Base-by-base conservation (phyloP, 2,888 invertebrate species). In the Lepidonotus clava region DNA sequence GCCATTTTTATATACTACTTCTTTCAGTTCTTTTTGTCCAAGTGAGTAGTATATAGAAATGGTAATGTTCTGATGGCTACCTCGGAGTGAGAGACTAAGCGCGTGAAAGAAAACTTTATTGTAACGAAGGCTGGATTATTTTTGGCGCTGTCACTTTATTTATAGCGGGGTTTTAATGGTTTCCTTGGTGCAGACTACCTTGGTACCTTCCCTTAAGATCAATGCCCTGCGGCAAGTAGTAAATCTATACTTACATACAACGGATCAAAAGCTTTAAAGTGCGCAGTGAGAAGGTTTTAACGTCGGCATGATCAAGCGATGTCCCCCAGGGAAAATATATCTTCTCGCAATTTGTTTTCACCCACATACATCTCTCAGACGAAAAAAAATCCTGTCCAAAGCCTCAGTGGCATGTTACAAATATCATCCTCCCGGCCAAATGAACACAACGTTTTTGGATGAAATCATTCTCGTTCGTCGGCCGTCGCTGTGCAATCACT, bases 1-100 rank as follows among this genome's bases (percentile, higher is more conserved):
- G 8, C 71, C 34, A 38, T 34, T 71, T 21, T 21, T 38, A 71
- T 34, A 71, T 71, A 71, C 71, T 71, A 71, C 71, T 71, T 71
- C 34, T 21, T 38, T 5, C 5, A 32, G n/a, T 32, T 1, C 66
- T 53, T 53, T n/a, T n/a, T 1, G 53, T 8, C 53, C 18, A 18
- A 53, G n/a, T 46, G 8, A 46, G 18, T 71, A 71, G 71, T 36
- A 38, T 71, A 71, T 18, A 5, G 38, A 71, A 36, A 38, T 21
- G 38, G 32, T 6, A 34, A 34, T n/a, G n/a, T 71, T 34, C 14
- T n/a, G 14, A 34, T 36, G 71, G 71, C 71, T 1, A 71, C 36
- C 18, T 32, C 36, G 36, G 38, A 32, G 71, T 71, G 71, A 34
- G 38, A 71, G 6, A 18, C 4, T 34, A 71, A 34, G 24, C 71